Percentiles rank a stretch among this genome's conserved stretches.
These are phyloP conservation scores for Polyommatus icarus DNA, from an alignment of 2,888 invertebrate species.

Conservation along the genomic window DNA sequence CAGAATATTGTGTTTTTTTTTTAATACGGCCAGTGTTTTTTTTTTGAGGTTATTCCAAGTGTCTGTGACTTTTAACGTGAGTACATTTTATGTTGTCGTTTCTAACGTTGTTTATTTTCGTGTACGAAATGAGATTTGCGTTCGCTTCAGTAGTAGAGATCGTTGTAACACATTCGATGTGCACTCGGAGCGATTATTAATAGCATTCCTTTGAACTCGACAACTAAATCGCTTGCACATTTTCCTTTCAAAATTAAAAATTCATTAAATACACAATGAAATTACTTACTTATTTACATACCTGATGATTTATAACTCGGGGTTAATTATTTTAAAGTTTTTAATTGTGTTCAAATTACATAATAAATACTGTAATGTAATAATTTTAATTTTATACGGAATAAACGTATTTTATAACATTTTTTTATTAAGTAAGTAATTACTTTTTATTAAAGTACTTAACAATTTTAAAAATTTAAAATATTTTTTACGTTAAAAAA, in stretches of 20 bases:
- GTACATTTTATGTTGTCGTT: neutral
- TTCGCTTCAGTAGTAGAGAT: conserved; percentile 16
- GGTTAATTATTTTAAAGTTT: neutral
- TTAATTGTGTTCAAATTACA: neutral
- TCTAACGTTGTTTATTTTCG: neutral
- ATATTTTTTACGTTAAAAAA: no score
- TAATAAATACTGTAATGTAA: neutral
- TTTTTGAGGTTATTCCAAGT: conserved; percentile 1
- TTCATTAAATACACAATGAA: neutral
- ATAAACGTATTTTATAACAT: no score
- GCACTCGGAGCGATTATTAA: conserved; percentile 25
- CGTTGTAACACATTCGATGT: conserved; percentile 30
- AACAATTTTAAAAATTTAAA: no score
- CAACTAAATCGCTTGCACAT: conserved; percentile 17
- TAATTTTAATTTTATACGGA: no score
- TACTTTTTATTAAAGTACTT: no score
- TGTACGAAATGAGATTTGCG: neutral
- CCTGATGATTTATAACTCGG: neutral
- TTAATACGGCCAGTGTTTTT: conserved; percentile 6
- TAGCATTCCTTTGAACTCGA: conserved; percentile 29
- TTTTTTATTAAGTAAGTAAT: no score
- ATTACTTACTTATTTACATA: neutral
- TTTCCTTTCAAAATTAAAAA: conserved; percentile 1
- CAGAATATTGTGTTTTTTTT: conserved; percentile 6
- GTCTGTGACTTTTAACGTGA: neutral